Conservation (phyloP, 2,113 vertebrate genomes). For the Tenrec ecaudatus region DNA sequence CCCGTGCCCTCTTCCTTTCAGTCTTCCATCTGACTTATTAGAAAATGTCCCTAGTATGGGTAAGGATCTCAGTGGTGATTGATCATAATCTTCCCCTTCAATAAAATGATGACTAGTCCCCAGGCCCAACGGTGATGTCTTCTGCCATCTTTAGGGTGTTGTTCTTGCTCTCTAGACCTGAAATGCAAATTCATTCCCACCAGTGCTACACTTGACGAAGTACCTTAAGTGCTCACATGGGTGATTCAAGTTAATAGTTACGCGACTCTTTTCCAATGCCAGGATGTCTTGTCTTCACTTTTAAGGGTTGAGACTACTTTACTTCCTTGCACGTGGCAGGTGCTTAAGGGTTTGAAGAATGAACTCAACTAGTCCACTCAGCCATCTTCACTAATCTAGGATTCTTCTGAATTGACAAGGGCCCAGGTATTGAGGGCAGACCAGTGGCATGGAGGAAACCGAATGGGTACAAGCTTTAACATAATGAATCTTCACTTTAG, state of each 20-base stretch:
- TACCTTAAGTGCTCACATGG: neutral
- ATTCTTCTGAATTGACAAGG: conserved; percentile 4
- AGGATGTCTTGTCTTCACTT: neutral
- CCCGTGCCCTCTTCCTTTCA: neutral
- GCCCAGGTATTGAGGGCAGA: neutral
- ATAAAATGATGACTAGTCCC: neutral
- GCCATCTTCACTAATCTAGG: neutral
- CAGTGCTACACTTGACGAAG: neutral
- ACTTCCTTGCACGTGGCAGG: neutral
- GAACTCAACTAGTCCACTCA: neutral
- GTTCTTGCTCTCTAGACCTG: neutral
- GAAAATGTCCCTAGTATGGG: neutral
- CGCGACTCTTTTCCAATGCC: neutral
- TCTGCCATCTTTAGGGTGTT: neutral
- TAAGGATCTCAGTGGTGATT: neutral
- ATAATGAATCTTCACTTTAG: neutral
- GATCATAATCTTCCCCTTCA: neutral
- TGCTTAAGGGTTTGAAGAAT: neutral
- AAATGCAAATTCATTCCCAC: neutral
- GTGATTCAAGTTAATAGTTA: neutral
- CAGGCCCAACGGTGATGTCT: neutral
- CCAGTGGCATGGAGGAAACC: neutral
- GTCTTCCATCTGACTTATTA: neutral
- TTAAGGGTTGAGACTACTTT: neutral
- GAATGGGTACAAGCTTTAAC: neutral